Evolutionary conservation across 1,140 invertebrate species (phyloP).

Genomic region (Drosophila leontia): DNA sequence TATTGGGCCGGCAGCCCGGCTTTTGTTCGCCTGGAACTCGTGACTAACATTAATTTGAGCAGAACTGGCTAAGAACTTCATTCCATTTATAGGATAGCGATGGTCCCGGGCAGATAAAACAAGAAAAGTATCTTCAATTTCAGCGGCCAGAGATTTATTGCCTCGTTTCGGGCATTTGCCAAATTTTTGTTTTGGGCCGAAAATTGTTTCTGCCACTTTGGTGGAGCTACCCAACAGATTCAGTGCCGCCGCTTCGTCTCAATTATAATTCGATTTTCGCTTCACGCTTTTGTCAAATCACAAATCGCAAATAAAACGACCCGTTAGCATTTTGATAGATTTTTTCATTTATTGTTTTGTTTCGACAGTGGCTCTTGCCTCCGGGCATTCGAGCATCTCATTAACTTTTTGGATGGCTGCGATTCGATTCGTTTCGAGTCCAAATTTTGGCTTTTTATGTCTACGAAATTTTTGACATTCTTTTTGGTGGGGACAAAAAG

Average conservation of each 20-base stretch:
- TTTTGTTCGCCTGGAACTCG: slow-evolving; percentile 62
- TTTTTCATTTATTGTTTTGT: slow-evolving; percentile 53
- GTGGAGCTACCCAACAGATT: slow-evolving; percentile 5
- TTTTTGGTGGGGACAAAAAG: slow-evolving; percentile 14
- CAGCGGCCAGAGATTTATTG: slow-evolving; percentile 65
- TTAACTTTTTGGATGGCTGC: slow-evolving; percentile 42
- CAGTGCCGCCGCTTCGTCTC: slow-evolving; percentile 19
- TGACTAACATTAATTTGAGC: slow-evolving; percentile 80
- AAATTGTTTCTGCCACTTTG: slow-evolving; percentile 39
- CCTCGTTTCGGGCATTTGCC: slow-evolving; percentile 67
- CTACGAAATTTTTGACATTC: slow-evolving; percentile 55
- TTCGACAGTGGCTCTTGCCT: slow-evolving; percentile 27
- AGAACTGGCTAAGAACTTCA: slow-evolving; percentile 66
- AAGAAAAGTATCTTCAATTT: slow-evolving; percentile 72
- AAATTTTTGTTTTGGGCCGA: slow-evolving; percentile 37
- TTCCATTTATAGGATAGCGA: slow-evolving; percentile 58
- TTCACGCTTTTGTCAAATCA: slow-evolving; percentile 52
- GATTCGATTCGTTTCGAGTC: slow-evolving; percentile 24
- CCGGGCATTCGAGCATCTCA: slow-evolving; percentile 58
- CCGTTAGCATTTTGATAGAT: slow-evolving; percentile 61
- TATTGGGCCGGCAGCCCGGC: slow-evolving; percentile 64
- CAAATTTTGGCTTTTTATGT: slow-evolving; percentile 48
- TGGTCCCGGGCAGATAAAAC: slow-evolving; percentile 58
- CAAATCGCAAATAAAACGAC: slow-evolving; percentile 50
- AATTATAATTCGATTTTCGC: slow-evolving; percentile 59